Evolutionary conservation across 2,797 vertebrate species (phyloP).

Genomic region (Rallus crepitans): DNA sequence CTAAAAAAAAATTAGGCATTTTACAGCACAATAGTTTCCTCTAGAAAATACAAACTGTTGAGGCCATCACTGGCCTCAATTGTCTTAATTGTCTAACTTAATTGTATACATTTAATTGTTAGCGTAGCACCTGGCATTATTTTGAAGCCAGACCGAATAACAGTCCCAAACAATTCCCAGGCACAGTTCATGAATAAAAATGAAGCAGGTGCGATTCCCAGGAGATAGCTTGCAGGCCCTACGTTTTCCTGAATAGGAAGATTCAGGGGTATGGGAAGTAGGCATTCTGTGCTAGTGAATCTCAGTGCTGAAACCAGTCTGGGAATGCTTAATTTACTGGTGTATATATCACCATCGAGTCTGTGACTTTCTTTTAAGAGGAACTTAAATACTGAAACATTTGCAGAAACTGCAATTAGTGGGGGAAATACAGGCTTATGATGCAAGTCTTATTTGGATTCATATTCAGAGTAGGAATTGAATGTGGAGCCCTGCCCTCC

Average conservation of each 20-base stretch:
- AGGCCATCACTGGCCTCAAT: neutral
- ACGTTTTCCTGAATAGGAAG: neutral
- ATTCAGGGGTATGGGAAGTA: neutral
- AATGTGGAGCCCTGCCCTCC: neutral
- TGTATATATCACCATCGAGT: fast-evolving
- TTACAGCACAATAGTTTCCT: neutral
- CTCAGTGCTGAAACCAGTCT: neutral
- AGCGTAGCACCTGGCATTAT: neutral
- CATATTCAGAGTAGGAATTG: neutral
- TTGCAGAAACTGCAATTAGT: neutral
- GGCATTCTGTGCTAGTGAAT: neutral
- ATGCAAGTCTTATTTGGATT: neutral
- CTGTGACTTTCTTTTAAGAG: neutral
- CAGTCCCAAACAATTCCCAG: neutral
- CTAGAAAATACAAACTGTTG: neutral
- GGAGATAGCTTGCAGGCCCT: neutral
- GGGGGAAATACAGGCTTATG: neutral
- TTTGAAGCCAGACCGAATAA: neutral
- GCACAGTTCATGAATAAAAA: neutral
- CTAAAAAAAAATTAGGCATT: neutral
- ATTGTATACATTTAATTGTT: neutral
- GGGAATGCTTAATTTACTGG: neutral
- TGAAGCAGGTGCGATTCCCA: neutral
- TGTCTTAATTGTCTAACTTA: neutral
- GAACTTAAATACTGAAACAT: neutral